Conservation (phyloP, 2,888 invertebrate species). For the Dermolepida albohirtum region DNA sequence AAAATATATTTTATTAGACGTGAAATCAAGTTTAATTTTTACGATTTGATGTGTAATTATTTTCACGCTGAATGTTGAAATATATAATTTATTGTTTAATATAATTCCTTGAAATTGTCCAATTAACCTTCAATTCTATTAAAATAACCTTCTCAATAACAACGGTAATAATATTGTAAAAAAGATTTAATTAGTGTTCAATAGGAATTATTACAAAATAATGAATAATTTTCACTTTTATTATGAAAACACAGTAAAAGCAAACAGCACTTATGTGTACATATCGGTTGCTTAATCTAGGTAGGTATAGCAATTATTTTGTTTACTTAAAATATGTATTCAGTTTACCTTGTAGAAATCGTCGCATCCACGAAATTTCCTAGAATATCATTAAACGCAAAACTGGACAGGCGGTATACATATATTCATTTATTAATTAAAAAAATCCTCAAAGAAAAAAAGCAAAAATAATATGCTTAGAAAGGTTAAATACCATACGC, state of each 20-base stretch:
- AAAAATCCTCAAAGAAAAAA: conserved; percentile 8
- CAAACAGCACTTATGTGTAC: not conserved
- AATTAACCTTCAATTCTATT: conserved; percentile 29
- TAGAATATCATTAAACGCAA: conserved; percentile 32
- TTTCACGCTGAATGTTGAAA: conserved; percentile 27
- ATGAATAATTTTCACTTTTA: not conserved
- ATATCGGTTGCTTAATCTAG: not conserved
- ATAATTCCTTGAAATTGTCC: conserved; percentile 32
- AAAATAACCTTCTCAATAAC: conserved; percentile 31
- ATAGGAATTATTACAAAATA: conserved; percentile 27
- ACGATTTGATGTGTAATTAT: conserved; percentile 1
- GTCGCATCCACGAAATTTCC: conserved; percentile 34
- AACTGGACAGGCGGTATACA: conserved; percentile 4
- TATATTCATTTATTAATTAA: not conserved
- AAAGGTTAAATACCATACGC: conserved; percentile 38
- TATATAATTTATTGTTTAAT: conserved; percentile 27
- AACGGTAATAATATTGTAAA: conserved; percentile 16
- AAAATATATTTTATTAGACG: not conserved
- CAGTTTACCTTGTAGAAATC: conserved; percentile 22
- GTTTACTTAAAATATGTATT: conserved; percentile 21
- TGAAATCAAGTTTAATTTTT: conserved; percentile 6
- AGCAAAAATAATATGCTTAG: conserved; percentile 15
- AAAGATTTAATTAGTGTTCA: conserved; percentile 22
- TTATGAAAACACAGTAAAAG: not conserved
- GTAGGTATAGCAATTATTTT: conserved; percentile 13